A percentile compares a stretch with the other conserved stretches of the same genome.
Conservation (phyloP, 2,113 vertebrate species). For the Sinocyclocheilus anshuiensis region DNA sequence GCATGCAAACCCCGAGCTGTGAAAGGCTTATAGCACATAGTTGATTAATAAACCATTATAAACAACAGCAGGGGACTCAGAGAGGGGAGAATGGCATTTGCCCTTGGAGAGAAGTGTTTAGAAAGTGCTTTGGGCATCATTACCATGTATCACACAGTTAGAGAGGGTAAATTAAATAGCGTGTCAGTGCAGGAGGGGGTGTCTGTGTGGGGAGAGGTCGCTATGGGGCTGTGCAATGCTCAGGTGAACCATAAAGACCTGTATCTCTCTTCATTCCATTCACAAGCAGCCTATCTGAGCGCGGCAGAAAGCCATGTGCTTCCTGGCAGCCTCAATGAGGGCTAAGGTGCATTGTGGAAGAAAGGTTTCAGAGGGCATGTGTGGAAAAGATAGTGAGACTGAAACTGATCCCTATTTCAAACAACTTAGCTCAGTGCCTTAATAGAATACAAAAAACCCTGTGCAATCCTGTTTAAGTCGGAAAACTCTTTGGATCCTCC, state of each 20-base stretch:
- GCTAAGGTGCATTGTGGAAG: conserved; percentile 25
- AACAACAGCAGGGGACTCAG: conserved; percentile 28
- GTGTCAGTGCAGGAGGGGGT: neutral
- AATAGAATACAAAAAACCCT: conserved; percentile 25
- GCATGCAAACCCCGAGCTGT: neutral
- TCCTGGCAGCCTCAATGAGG: neutral
- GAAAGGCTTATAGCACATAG: conserved; percentile 28
- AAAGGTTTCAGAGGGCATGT: conserved; percentile 42
- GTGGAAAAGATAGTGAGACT: conserved; percentile 37
- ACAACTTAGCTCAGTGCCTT: conserved; percentile 15
- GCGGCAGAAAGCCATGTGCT: neutral
- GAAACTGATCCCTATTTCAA: conserved; percentile 41
- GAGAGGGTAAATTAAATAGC: neutral
- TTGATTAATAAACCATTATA: conserved; percentile 41
- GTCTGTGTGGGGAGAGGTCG: conserved; percentile 35
- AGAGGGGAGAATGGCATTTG: conserved; percentile 33
- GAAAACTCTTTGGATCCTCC: conserved; percentile 3
- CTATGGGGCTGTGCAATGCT: conserved; percentile 36
- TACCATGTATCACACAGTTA: conserved; percentile 33
- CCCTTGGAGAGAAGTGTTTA: conserved; percentile 43
- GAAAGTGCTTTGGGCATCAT: conserved; percentile 38
- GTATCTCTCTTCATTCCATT: conserved; percentile 29
- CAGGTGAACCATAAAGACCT: conserved; percentile 43
- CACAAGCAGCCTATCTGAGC: conserved; percentile 33
- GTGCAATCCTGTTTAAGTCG: conserved; percentile 8